Evolutionary conservation across 2,113 vertebrate species (phyloP).

Genomic region (Laterallus jamaicensis): DNA sequence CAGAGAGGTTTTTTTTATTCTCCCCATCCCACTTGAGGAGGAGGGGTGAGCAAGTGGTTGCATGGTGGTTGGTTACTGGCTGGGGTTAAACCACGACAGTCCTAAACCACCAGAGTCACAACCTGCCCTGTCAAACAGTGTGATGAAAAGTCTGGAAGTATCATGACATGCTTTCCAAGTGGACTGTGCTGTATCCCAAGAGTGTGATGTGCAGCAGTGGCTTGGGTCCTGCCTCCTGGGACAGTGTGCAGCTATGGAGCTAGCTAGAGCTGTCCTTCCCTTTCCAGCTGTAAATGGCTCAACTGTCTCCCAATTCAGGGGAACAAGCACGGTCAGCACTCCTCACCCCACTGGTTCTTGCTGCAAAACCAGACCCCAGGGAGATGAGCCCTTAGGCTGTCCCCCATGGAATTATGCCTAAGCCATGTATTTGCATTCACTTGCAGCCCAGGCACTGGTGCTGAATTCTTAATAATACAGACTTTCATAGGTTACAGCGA

Average conservation of each 20-base stretch:
- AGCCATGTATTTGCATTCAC: not conserved
- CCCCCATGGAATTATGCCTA: not conserved
- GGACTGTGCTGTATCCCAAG: not conserved
- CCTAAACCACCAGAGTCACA: not conserved
- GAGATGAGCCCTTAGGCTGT: not conserved
- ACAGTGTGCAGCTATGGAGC: fast-evolving
- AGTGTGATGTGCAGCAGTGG: fast-evolving
- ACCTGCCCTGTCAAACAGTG: not conserved
- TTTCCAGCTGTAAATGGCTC: not conserved
- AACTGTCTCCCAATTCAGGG: not conserved
- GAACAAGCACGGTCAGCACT: not conserved
- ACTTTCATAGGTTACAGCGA: not conserved
- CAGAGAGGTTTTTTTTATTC: too few relatives aligned
- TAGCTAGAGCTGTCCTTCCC: not conserved
- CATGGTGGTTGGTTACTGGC: too few relatives aligned
- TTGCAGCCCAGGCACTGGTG: not conserved
- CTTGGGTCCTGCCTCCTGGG: not conserved
- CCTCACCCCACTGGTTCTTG: not conserved
- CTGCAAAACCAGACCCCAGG: not conserved
- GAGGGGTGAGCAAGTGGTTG: too few relatives aligned
- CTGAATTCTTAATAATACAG: not conserved
- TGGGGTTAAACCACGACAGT: too few relatives aligned
- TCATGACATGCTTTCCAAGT: not conserved
- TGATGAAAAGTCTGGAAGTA: not conserved
- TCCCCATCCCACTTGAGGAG: too few relatives aligned